phyloP scores from a whole-genome alignment of 2,797 vertebrate species.

The Ara ararauna region DNA sequence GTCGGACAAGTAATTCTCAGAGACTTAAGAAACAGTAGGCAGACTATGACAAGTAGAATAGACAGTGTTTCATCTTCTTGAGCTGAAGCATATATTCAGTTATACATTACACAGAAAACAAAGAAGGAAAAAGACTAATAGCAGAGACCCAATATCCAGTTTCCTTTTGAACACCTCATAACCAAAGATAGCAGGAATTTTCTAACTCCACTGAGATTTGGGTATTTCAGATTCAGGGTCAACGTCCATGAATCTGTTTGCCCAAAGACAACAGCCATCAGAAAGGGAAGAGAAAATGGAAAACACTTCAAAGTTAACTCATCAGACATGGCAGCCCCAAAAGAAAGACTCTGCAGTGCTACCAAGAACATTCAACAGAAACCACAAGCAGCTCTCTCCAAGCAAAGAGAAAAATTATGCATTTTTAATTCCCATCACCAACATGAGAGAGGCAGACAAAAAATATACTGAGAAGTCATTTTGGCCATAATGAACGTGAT shows the following conservation, averaged over 20 bases:
- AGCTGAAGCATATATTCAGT: neutral
- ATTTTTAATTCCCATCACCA: neutral
- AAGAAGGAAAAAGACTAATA: neutral
- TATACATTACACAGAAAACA: neutral
- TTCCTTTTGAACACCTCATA: neutral
- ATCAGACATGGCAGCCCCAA: rapidly evolving
- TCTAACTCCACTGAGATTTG: neutral
- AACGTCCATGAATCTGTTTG: neutral
- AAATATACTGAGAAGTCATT: neutral
- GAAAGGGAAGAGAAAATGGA: neutral
- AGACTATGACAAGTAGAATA: neutral
- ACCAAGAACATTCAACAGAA: neutral
- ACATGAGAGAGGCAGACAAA: neutral
- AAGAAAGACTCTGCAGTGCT: neutral
- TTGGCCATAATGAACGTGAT: neutral
- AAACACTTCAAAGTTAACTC: neutral
- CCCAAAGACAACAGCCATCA: neutral
- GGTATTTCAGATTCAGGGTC: neutral
- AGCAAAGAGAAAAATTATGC: neutral
- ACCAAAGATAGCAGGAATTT: neutral
- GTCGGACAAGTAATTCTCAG: neutral
- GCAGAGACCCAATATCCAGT: neutral
- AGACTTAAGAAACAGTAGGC: neutral
- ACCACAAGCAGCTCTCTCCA: neutral
- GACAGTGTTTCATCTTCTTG: neutral